These are phyloP conservation scores for Litocranius walleri DNA, from an alignment of 2,113 vertebrate genomes.

Conservation along the genomic window DNA sequence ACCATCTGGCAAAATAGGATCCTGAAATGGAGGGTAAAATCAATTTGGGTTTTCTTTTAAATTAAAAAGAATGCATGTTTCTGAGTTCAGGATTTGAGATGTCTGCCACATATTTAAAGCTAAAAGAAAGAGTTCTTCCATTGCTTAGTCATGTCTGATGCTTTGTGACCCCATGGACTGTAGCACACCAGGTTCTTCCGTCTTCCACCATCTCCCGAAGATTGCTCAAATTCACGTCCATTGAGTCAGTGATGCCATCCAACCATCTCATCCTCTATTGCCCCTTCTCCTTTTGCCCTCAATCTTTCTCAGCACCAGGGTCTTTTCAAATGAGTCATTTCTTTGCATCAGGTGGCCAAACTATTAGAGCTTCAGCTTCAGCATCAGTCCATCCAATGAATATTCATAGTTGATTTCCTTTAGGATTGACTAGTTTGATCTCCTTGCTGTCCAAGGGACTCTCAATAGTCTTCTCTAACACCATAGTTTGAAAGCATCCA, in stretches of 20 bases:
- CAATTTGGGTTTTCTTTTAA: not conserved
- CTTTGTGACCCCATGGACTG: not conserved
- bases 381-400: not conserved
- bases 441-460: not conserved
- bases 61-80: not conserved
- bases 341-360: not conserved
- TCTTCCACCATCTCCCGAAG: not conserved
- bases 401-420: not conserved
- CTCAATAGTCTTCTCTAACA: not conserved
- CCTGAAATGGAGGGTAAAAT: not conserved
- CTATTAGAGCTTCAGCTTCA: not conserved
- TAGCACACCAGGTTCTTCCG: not conserved
- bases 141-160: not conserved
- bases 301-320: not conserved
- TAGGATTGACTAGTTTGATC: not conserved
- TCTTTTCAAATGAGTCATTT: not conserved
- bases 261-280: not conserved
- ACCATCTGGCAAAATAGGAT: not conserved
- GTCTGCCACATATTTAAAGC: not conserved
- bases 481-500: not conserved
- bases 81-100: not conserved
- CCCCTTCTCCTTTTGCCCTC: not conserved
- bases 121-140: not conserved
- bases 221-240: not conserved
- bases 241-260: not conserved